phyloP scores from a whole-genome alignment of 2,797 vertebrate species.

The Mustela erminea region DNA sequence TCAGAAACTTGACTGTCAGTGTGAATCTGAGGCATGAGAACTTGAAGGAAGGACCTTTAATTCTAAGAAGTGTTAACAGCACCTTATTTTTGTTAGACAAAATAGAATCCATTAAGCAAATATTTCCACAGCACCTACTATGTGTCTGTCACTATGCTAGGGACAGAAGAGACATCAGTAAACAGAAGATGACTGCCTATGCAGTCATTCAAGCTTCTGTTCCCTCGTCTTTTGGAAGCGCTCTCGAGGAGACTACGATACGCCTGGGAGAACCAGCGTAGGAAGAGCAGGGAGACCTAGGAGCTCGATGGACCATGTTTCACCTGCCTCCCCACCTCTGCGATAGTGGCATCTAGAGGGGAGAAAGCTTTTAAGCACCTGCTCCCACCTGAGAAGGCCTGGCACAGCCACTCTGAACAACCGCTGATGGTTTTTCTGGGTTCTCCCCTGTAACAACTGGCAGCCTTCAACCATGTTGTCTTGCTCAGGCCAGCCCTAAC shows the following conservation, averaged over 20 bases:
- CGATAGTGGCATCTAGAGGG: neutral
- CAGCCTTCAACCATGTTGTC: neutral
- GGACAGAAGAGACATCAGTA: neutral
- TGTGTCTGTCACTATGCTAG: neutral
- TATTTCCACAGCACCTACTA: neutral
- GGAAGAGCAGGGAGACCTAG: neutral
- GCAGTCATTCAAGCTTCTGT: neutral
- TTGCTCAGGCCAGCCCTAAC: neutral
- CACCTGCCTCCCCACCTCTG: neutral
- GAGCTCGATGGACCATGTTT: neutral
- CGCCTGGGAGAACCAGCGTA: neutral
- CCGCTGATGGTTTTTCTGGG: neutral
- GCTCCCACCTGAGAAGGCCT: slow-evolving; percentile 15
- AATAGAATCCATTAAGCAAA: neutral
- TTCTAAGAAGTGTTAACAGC: neutral
- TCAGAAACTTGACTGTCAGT: neutral
- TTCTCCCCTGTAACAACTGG: neutral
- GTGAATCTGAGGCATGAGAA: slow-evolving; percentile 16
- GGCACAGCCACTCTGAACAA: neutral
- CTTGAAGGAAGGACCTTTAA: slow-evolving; percentile 12
- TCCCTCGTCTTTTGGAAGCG: neutral
- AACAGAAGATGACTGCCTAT: neutral
- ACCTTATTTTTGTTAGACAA: neutral
- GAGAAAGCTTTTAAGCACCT: slow-evolving; percentile 20
- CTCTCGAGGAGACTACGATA: neutral